phyloP scores from a whole-genome alignment of 2,797 vertebrate species.

The Pipistrellus pygmaeus region DNA sequence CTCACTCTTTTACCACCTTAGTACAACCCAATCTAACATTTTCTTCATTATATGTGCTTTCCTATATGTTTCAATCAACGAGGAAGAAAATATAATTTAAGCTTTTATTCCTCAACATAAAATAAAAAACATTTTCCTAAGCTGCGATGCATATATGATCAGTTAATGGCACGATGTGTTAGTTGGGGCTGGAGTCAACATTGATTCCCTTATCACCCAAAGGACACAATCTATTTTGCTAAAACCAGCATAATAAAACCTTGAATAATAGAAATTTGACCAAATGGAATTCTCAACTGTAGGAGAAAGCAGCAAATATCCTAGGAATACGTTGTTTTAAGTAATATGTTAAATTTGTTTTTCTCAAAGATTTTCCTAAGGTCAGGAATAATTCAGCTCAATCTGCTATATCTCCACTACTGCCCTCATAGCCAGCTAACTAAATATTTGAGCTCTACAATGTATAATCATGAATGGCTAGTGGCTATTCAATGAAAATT shows the following conservation, averaged over 20 bases:
- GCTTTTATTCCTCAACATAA: neutral
- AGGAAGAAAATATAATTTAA: neutral
- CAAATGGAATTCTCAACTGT: neutral
- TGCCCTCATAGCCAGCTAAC: neutral
- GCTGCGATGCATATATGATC: neutral
- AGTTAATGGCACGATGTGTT: neutral
- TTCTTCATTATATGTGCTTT: neutral
- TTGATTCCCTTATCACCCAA: neutral
- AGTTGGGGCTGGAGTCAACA: neutral
- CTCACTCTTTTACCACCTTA: neutral
- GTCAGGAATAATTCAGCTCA: neutral
- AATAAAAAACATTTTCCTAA: constrained; percentile 1
- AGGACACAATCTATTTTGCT: neutral
- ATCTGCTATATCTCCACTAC: neutral
- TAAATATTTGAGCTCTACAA: constrained; percentile 15
- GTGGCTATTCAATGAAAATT: neutral
- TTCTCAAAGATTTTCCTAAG: constrained; percentile 17
- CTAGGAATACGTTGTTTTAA: neutral
- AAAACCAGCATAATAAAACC: neutral
- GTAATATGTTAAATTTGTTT: neutral
- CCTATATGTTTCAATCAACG: neutral
- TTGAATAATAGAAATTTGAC: neutral
- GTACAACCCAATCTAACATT: neutral
- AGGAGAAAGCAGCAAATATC: constrained; percentile 1
- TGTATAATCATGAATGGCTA: neutral